These are phyloP conservation scores for Eciton burchellii DNA, from an alignment of 1,140 invertebrate species.

Conservation along the genomic window DNA sequence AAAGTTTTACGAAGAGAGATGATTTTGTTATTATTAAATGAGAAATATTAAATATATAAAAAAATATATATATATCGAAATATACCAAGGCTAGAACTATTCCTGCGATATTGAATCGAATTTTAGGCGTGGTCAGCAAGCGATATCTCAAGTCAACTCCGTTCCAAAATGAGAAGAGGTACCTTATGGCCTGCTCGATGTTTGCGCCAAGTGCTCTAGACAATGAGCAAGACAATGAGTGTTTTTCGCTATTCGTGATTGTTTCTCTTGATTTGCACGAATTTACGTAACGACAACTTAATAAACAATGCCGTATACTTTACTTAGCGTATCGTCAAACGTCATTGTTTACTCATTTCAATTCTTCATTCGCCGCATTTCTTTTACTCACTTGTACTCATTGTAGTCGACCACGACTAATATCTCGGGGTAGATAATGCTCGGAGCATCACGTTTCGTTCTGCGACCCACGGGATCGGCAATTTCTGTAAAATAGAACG, in stretches of 20 bases:
- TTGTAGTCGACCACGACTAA: conserved; percentile 75
- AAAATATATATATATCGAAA: neutral
- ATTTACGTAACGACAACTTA: neutral
- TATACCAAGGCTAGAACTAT: conserved; percentile 66
- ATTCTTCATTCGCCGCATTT: neutral
- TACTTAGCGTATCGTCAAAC: conserved; percentile 22
- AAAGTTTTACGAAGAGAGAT: conserved; percentile 22
- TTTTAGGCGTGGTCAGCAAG: conserved; percentile 62
- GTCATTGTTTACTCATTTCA: neutral
- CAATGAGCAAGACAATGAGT: conserved; percentile 4
- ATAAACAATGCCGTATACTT: conserved; percentile 24
- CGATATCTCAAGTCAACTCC: conserved; percentile 72
- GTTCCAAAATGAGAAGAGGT: conserved; percentile 70
- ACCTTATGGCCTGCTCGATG: conserved; percentile 43
- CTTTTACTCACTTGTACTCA: conserved; percentile 71
- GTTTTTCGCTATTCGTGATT: conserved; percentile 26
- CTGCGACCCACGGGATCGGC: conserved; percentile 22
- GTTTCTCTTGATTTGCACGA: no score
- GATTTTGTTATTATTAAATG: neutral
- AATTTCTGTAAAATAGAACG: conserved; percentile 30
- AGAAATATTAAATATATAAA: neutral
- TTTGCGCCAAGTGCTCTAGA: conserved; percentile 47
- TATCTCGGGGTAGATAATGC: conserved; percentile 76
- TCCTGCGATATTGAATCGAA: conserved; percentile 69
- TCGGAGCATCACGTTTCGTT: conserved; percentile 49